Base-by-base conservation (phyloP, 2,888 invertebrate genomes). In the Catocala nupta region DNA sequence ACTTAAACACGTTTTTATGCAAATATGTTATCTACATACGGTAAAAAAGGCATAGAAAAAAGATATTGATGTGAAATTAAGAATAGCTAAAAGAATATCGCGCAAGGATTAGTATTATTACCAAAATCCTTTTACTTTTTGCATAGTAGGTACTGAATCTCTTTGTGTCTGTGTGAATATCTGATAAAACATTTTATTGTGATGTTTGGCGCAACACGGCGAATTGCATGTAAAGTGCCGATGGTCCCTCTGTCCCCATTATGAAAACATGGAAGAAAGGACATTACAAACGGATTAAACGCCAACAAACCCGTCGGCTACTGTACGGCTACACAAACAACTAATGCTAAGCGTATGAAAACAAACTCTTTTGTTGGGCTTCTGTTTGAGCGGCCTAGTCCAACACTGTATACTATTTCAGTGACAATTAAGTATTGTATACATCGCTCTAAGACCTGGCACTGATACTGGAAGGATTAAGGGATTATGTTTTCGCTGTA, bases 281-380 rank as follows among this genome's bases (percentile, higher is more conserved):
- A 81, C 81, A 88, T 88, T 84, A 90, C 89, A 91, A 89, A 90
- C 87, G 89, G 93, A 93, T 93, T 93, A 93, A 89, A 89, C 81
- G 86, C 88, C 90, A 92, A 92, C 92, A 92, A 83, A 84, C 83
- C 83, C 84, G 80, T 79, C 85, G 87, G 90, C 90, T 86, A 82
- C 82, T 78, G 87, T 85, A 86, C 83, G 86, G 87, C 81, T 85
- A 87, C 84, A 88, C 87, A 92, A 91, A 92, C 91, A 92, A 85
- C 83, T 84, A 85, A 88, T 90, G 86, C 85, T 88, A 88, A 88
- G 77, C 84, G 85, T 84, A 89, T 84, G 85, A 88, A 92, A 93
- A 93, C 92, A 92, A 86, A 85, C 83, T 83, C 84, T 83, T 89
- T 92, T 92, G 93, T 90, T 77, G 70, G 71, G 73, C 71, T 81